These are phyloP conservation scores for Leptinotarsa haldemani DNA, from an alignment of 2,888 invertebrate species.

Conservation along the genomic window DNA sequence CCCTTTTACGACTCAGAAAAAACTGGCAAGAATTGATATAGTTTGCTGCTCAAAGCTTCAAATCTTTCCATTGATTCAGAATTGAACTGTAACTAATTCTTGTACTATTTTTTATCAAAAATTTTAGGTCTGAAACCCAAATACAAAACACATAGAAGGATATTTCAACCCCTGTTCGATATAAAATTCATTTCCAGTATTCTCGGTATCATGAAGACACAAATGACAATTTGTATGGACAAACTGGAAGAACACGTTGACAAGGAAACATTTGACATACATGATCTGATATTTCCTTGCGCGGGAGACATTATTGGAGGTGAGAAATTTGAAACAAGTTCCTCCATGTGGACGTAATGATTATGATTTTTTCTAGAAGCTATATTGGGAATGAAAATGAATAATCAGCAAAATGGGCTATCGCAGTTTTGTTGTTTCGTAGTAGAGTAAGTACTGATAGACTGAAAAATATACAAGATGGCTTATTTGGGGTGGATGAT, in stretches of 20 bases:
- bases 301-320: constrained; percentile 50
- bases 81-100: too few relatives aligned
- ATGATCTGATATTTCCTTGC: constrained; percentile 32
- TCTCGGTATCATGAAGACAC: constrained; percentile 38
- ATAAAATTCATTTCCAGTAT: constrained; percentile 46
- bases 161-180: constrained; percentile 51
- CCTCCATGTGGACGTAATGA: not conserved
- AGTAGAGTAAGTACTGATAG: constrained; percentile 39
- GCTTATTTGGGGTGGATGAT: too few relatives aligned
- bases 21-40: too few relatives aligned
- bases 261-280: constrained; percentile 47
- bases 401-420: constrained; percentile 37
- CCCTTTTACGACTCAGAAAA: too few relatives aligned
- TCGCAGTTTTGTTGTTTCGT: constrained; percentile 41
- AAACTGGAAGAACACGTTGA: constrained; percentile 42
- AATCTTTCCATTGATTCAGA: too few relatives aligned
- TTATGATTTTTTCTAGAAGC: constrained; percentile 45
- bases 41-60: too few relatives aligned
- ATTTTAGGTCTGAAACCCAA: constrained; percentile 40
- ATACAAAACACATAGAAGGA: constrained; percentile 47
- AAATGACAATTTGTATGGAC: constrained; percentile 45
- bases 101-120: too few relatives aligned
- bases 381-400: constrained; percentile 43
- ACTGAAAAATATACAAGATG: not conserved
- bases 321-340: constrained; percentile 29